Percentiles rank a stretch among this genome's conserved stretches.
Evolutionary conservation across 2,888 invertebrate species (phyloP).

Genomic region (Chorisops tibialis): DNA sequence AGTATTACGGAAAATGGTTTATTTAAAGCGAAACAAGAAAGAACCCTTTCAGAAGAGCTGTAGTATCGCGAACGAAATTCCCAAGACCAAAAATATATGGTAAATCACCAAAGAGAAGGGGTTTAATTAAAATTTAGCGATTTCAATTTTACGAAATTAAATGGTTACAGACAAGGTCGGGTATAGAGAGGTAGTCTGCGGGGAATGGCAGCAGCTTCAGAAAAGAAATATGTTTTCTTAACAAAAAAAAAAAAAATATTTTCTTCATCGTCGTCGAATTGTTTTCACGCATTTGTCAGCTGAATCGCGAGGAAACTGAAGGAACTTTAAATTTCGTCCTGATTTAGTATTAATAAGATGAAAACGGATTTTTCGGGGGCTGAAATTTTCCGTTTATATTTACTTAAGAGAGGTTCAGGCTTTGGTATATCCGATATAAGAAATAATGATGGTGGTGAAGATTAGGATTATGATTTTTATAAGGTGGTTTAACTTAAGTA

Average conservation of each 20-base stretch:
- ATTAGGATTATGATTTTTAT: no score
- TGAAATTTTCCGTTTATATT: no score
- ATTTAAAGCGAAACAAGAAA: no score
- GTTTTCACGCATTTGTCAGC: not conserved
- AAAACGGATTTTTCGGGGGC: not conserved
- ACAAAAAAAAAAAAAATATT: not conserved
- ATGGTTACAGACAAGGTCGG: not conserved
- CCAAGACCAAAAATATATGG: not conserved
- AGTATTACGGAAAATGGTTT: no score
- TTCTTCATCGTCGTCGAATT: not conserved
- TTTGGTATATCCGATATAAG: no score
- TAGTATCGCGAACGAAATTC: no score
- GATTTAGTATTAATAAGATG: constrained; percentile 15
- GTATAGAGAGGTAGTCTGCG: not conserved
- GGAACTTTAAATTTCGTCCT: constrained; percentile 4
- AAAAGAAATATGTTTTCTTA: not conserved
- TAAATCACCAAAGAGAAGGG: constrained; percentile 2
- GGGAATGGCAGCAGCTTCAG: not conserved
- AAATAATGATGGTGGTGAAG: no score
- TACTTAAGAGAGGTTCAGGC: no score
- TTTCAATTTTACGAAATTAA: constrained; percentile 16
- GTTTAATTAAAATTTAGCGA: constrained; percentile 19
- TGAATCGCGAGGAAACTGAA: not conserved
- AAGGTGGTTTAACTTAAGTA: no score
- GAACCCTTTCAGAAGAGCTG: no score